Evolutionary conservation across 2,797 vertebrate genomes (phyloP).

Genomic region (Phataginus tricuspis): DNA sequence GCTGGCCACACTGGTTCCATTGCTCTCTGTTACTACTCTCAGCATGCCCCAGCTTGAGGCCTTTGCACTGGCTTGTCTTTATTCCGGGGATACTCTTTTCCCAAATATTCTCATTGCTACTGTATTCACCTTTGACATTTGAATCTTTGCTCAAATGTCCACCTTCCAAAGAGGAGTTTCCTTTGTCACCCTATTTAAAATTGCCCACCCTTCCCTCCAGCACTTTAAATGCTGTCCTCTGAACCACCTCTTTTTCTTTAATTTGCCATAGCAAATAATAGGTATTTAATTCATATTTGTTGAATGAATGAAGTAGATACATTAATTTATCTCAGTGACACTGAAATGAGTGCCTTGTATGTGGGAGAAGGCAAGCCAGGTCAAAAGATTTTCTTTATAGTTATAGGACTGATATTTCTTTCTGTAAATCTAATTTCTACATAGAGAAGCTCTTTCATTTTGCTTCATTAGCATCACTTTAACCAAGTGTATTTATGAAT

Average conservation of each 20-base stretch:
- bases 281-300: constrained; percentile 3
- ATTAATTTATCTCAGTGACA: neutral
- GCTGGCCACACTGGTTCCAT: accelerated
- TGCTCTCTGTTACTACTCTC: neutral
- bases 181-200: neutral
- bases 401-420: neutral
- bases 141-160: neutral
- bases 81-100: neutral
- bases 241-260: neutral
- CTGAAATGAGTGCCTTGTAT: neutral
- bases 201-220: accelerated
- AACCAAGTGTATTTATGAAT: neutral
- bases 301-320: neutral
- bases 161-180: neutral
- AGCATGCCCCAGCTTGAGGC: accelerated
- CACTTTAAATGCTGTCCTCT: neutral
- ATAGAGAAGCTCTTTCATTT: neutral
- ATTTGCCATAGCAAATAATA: neutral
- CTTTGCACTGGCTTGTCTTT: neutral
- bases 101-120: neutral
- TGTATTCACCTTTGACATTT: neutral
- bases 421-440: neutral
- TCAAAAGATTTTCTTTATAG: neutral
- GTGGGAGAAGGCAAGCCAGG: neutral
- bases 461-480: neutral